These are phyloP conservation scores for Ascaphus truei DNA, from an alignment of 2,113 vertebrate genomes.

Conservation along the genomic window DNA sequence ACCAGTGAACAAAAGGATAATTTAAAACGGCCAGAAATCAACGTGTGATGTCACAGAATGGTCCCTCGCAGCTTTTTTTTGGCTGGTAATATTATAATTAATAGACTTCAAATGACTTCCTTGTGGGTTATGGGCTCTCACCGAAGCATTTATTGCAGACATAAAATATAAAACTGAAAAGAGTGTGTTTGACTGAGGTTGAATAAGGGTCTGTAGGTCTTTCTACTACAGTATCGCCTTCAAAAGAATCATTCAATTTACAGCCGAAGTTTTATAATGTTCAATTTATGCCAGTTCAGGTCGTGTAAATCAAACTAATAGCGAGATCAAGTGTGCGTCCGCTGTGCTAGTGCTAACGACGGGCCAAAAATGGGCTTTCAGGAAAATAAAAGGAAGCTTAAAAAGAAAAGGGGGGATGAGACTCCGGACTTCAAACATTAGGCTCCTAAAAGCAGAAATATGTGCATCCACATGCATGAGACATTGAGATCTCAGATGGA, in stretches of 20 bases:
- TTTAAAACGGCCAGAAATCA: slow-evolving; percentile 80
- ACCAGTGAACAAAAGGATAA: slow-evolving; percentile 75
- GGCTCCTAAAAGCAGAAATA: slow-evolving; percentile 64
- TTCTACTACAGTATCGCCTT: slow-evolving; percentile 70
- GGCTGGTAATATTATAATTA: slow-evolving; percentile 77
- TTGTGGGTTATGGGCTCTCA: slow-evolving; percentile 67
- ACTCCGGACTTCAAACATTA: too few relatives aligned
- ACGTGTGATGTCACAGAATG: slow-evolving; percentile 77
- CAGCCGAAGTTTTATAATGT: slow-evolving; percentile 76
- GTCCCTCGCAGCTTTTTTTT: slow-evolving; percentile 70
- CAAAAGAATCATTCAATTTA: slow-evolving; percentile 80
- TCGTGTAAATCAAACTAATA: slow-evolving; percentile 78
- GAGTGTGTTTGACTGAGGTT: slow-evolving; percentile 69
- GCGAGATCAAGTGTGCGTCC: slow-evolving; percentile 77
- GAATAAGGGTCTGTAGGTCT: slow-evolving; percentile 72
- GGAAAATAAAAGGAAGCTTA: slow-evolving; percentile 62
- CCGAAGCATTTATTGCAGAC: slow-evolving; percentile 71
- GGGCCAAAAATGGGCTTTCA: slow-evolving; percentile 57
- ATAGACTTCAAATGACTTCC: slow-evolving; percentile 75
- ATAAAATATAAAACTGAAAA: slow-evolving; percentile 74
- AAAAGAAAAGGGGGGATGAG: slow-evolving; percentile 70
- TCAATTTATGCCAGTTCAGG: slow-evolving; percentile 79
- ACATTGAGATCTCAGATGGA: too few relatives aligned
- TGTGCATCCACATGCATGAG: slow-evolving; percentile 69
- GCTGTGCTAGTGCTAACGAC: slow-evolving; percentile 72